phyloP scores from a whole-genome alignment of 2,797 vertebrate species.

The Helostoma temminkii region DNA sequence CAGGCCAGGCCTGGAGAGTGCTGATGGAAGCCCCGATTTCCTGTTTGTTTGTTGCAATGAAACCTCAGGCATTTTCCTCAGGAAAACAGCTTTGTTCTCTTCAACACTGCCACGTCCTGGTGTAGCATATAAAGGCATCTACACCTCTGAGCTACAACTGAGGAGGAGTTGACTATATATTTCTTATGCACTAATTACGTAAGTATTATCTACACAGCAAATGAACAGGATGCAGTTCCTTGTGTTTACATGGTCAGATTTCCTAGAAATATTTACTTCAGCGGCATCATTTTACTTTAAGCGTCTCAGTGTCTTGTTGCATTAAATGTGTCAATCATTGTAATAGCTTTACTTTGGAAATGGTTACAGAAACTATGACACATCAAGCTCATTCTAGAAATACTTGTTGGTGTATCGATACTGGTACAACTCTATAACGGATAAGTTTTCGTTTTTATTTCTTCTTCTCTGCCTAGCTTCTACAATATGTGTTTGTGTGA shows the following conservation, averaged over 20 bases:
- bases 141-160: not conserved
- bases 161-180: too few relatives aligned
- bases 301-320: too few relatives aligned
- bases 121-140: conserved; percentile 3
- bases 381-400: not conserved
- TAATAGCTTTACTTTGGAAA: not conserved
- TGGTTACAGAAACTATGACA: not conserved
- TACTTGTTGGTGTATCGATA: not conserved
- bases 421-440: not conserved
- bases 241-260: conserved; percentile 3
- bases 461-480: not conserved
- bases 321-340: not conserved
- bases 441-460: not conserved
- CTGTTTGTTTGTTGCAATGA: conserved; percentile 59
- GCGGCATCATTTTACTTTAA: too few relatives aligned
- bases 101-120: not conserved
- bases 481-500: too few relatives aligned
- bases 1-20: conserved; percentile 26
- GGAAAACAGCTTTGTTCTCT: not conserved
- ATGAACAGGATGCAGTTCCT: not conserved
- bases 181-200: not conserved
- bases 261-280: too few relatives aligned
- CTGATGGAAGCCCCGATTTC: conserved; percentile 36
- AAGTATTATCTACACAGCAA: not conserved
- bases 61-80: conserved; percentile 21